These are phyloP conservation scores for Drosophila kanapiae DNA, from an alignment of 1,140 invertebrate genomes.

Conservation along the genomic window DNA sequence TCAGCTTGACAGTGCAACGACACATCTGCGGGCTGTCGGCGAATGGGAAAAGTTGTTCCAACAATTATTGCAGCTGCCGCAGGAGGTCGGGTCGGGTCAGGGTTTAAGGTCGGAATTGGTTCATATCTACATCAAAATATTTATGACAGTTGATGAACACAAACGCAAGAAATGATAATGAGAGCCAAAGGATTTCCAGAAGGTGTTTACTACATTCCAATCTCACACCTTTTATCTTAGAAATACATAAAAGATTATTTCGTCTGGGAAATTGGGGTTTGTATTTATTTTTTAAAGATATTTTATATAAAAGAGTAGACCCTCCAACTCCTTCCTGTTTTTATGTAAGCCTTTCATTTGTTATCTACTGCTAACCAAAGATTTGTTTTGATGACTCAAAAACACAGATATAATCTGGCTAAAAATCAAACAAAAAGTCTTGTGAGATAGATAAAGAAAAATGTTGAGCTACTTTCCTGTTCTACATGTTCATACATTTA, in stretches of 20 bases:
- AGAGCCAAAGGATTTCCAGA: slow-evolving; percentile 8
- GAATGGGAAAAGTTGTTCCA: slow-evolving; percentile 69
- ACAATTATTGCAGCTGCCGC: slow-evolving; percentile 42
- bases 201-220: slow-evolving; percentile 50
- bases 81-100: slow-evolving; percentile 2
- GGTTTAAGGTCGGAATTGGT: slow-evolving; percentile 24
- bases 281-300: slow-evolving; percentile 8
- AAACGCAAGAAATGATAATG: slow-evolving; percentile 22
- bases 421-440: slow-evolving; percentile 23
- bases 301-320: neutral
- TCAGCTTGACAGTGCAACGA: slow-evolving; percentile 46
- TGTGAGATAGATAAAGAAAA: slow-evolving; percentile 31
- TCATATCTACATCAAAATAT: slow-evolving; percentile 46
- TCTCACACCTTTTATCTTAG: slow-evolving; percentile 4
- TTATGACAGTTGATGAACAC: slow-evolving; percentile 39
- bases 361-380: slow-evolving; percentile 18
- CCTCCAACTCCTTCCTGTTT: neutral
- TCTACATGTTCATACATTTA: neutral
- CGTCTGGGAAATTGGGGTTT: slow-evolving; percentile 3
- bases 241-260: neutral
- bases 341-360: slow-evolving; percentile 12
- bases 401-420: slow-evolving; percentile 14
- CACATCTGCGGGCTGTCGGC: slow-evolving; percentile 43
- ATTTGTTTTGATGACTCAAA: slow-evolving; percentile 56
- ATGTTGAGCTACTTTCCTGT: neutral